Evolutionary conservation across 2,113 vertebrate genomes (phyloP).

Genomic region (Charina bottae): DNA sequence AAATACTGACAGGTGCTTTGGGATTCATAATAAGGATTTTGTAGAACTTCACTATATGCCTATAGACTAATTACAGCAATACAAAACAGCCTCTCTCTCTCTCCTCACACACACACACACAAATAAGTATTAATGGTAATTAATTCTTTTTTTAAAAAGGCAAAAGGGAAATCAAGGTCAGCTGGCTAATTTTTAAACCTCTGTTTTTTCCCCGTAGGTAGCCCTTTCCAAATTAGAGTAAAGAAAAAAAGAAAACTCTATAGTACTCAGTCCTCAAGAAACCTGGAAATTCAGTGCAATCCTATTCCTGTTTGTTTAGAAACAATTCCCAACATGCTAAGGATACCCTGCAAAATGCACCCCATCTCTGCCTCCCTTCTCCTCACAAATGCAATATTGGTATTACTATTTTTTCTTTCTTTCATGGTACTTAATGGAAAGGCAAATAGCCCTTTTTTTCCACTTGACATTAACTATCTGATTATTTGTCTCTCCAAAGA

Average conservation of each 20-base stretch:
- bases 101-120: not conserved
- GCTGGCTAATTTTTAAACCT: not conserved
- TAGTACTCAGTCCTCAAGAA: not conserved
- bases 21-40: not conserved
- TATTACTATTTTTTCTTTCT: conserved; percentile 17
- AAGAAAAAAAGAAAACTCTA: too few species aligned
- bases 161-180: not conserved
- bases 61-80: not conserved
- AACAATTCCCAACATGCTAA: not conserved
- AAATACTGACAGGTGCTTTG: not conserved
- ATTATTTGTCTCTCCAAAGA: conserved; percentile 84
- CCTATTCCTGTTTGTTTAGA: not conserved
- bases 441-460: conserved; percentile 73
- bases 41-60: not conserved
- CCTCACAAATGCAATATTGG: not conserved
- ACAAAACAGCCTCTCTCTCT: not conserved
- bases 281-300: not conserved
- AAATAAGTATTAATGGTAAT: too few species aligned
- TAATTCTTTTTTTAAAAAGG: not conserved
- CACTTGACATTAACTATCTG: conserved; percentile 92
- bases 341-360: conserved; percentile 38
- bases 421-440: conserved; percentile 70
- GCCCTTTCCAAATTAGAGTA: not conserved
- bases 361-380: not conserved
- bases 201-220: not conserved